phyloP scores from a whole-genome alignment of 2,113 vertebrate species.

The Eolophus roseicapilla region DNA sequence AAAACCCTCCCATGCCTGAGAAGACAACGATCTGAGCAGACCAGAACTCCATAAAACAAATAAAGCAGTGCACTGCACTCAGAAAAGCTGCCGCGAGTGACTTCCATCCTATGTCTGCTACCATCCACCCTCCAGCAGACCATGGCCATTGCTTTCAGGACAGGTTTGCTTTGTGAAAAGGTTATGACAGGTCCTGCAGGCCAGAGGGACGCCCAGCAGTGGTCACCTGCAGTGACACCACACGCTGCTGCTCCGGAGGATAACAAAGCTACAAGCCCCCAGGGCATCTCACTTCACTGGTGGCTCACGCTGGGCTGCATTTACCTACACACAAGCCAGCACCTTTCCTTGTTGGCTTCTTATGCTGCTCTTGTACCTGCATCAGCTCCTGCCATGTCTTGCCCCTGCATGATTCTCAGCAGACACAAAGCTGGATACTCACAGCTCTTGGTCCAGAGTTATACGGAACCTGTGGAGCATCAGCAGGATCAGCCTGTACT shows the following conservation, averaged over 20 bases:
- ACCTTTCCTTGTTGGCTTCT: background rate
- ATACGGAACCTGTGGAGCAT: background rate
- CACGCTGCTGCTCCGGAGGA: accelerated
- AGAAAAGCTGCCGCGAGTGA: background rate
- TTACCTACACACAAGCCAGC: background rate
- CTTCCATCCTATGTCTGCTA: background rate
- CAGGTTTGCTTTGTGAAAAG: background rate
- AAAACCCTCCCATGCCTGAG: background rate
- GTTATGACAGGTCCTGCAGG: background rate
- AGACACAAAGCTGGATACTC: background rate
- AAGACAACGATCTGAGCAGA: background rate
- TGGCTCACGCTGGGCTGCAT: background rate
- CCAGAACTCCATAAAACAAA: background rate
- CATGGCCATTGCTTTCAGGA: accelerated
- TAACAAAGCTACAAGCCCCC: background rate
- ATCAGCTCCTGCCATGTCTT: accelerated
- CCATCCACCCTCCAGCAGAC: background rate
- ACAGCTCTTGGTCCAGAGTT: background rate
- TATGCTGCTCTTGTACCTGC: accelerated
- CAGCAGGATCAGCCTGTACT: background rate
- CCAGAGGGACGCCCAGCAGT: background rate
- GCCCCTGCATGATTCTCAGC: accelerated
- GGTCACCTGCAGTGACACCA: accelerated
- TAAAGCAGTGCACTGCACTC: background rate
- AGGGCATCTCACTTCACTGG: background rate